Evolutionary conservation across 2,113 vertebrate genomes (phyloP).

Genomic region (Rhinogobius similis): DNA sequence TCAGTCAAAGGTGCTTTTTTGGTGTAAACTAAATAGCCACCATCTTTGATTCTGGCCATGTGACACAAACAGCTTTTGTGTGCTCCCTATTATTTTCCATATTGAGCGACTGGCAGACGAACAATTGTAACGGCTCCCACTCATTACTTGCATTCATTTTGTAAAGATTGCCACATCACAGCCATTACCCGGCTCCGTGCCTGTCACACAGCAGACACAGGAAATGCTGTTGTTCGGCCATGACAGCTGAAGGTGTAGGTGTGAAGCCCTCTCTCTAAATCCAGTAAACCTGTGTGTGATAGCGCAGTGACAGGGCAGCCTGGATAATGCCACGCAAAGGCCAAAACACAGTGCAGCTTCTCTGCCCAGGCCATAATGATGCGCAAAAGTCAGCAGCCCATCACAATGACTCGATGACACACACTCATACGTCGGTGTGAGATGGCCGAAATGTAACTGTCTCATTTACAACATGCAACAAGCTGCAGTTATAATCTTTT

Average conservation of each 20-base stretch:
- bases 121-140: neutral
- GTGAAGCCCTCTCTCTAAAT: constrained; percentile 49
- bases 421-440: too few species aligned
- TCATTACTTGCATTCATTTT: constrained; percentile 20
- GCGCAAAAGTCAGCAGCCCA: neutral
- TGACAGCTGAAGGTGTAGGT: constrained; percentile 48
- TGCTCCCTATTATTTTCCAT: constrained; percentile 8
- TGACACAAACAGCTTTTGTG: constrained; percentile 3
- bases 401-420: too few species aligned
- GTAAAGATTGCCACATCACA: constrained; percentile 17
- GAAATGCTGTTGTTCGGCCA: constrained; percentile 47
- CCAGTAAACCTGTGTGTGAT: constrained; percentile 60
- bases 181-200: constrained; percentile 8
- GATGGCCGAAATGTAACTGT: too few species aligned
- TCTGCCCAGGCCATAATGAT: constrained; percentile 14
- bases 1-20: neutral
- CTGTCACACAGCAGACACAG: constrained; percentile 34
- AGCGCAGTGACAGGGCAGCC: constrained; percentile 55
- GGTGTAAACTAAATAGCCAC: neutral
- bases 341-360: constrained; percentile 49
- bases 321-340: constrained; percentile 58
- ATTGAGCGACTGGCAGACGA: neutral
- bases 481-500: neutral
- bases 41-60: neutral
- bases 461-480: neutral